Evolutionary conservation across 2,113 vertebrate species (phyloP), one percentile per base, ranked within the genome.

Genomic region (Actenoides lindsayi): DNA sequence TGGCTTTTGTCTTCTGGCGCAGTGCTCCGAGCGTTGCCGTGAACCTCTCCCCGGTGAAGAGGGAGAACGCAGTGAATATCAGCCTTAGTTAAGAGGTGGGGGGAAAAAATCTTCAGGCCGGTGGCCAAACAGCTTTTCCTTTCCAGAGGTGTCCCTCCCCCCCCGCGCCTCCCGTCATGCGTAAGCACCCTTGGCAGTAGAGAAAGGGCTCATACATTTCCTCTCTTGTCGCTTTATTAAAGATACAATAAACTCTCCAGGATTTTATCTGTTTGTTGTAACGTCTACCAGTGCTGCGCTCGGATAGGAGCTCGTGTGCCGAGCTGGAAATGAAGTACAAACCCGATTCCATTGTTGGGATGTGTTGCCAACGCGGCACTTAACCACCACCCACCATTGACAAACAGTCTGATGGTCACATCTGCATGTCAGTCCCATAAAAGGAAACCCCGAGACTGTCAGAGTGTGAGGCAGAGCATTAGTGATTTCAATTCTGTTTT

Each of bases 401-500:
- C 97, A 97, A 87, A 94, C 88, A 84, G 94, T 96, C 97, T 91
- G 96, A 96, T 94, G 89, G 97, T 96, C 98, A 98, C 98, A 98
- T 98, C 98, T 98, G 98, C 96, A 71, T 56, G 90, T 97, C 98
- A 97, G 96, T 84, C 85, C 97, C 97, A 73, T 73, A 97, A 96
- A 97, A 96, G 97, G 97, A 96, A 94, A 92, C 96, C 97, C 94
- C 14, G 94, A 96, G 95, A 95, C 96, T 96, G 96, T 96, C 97
- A 97, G 97, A 97, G 97, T 95, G 96, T 98, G 98, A 98, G 97
- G 96, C 91, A 98, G 97, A 97, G 97, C 98, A 98, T 98, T 98
- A 98, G 98, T 97, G 97, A 97, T 98, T 98, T 98, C 98, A 98
- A 98, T 98, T 98, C 98, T 97, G 98, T 96, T 98, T 98, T 98